Base-by-base conservation (phyloP, 2,888 invertebrate species). In the Acronicta aceris region DNA sequence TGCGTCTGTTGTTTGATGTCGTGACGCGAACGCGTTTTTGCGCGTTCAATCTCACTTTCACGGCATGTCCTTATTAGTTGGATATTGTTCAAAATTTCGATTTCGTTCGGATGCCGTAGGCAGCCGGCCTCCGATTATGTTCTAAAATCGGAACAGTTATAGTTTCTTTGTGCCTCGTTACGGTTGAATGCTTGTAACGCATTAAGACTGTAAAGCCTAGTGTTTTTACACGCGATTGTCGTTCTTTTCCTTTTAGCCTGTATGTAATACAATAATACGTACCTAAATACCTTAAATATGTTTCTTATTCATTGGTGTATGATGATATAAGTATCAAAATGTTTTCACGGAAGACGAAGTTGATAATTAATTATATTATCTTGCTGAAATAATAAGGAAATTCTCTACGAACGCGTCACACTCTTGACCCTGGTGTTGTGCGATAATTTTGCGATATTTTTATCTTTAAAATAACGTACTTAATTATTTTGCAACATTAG, bases 11-110 rank as follows among this genome's bases (percentile, higher is more conserved):
- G 62, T 73, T 72, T 51, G 27, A n/a, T 56, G 69, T 72, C 79
- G 79, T 76, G 78, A 80, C 64, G 74, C 38, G 72, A 75, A 52
- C 65, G 69, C 84, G 84, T 88, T 88, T 77, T 85, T 85, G 86
- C 76, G 79, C 65, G 76, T 78, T 74, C 81, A 79, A 80, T 80
- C 80, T 82, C 79, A 88, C 92, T 93, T 91, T 92, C 92, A 88
- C 90, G 87, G 76, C 81, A 83, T 85, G 88, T 90, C 92, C 90
- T 91, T 91, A 89, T 89, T 89, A 84, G 85, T 82, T 78, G 80
- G 81, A 87, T 90, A 89, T 86, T 90, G 89, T 89, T 86, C 83
- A 77, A 77, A 78, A 81, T 89, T 89, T 91, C 89, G 86, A 83
- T 90, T 89, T 89, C 89, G 75, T 87, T 87, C 53, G 61, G 79